Base-by-base conservation (phyloP, 2,113 vertebrate species). In the Telmatochromis sp. region DNA sequence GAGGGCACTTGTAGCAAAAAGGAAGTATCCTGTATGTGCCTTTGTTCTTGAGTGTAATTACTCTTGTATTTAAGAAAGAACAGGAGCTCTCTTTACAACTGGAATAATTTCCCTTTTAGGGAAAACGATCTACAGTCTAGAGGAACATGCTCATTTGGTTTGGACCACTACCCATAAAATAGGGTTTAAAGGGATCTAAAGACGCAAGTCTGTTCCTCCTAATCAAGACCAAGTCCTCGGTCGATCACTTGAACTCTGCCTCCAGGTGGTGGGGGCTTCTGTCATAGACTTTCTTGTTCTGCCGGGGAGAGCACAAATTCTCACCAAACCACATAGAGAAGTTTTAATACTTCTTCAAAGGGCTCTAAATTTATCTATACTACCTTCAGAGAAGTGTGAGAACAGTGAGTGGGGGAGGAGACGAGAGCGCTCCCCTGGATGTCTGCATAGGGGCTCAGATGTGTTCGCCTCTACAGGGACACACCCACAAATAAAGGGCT, bases 11-110 rank as follows among this genome's bases (percentile, higher is more conserved):
- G 83, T 88, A 89, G 91, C 91, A 87, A 87, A 91, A 82, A 88
- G 81, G 45, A 83, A 89, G 54, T 47, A n/a, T 93, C 82, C 87
- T 79, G 82, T 83, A 31, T 91, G 94, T 94, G 94, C 94, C 94
- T 95, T 95, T 60, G 57, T 86, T 84, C 81, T 85, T 26, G 31
- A 4, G 19, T 85, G 19, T 83, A 65, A 70, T 68, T 65, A 4
- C 45, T 84, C 40, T 11, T 5, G 10, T 73, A 81, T 37, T 37
- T 55, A 33, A 87, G 54, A 49, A n/a, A 37, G 73, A 35, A 11
- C 42, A 47, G 35, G 8, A 57, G 49, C 7, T 88, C 79, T 88
- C 68, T 82, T 19, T 80, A 82, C 23, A 91, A 93, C 91, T 95
- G 94, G 91, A 93, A 91, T 7, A 58, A 51, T 82, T 81, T 40